These are phyloP conservation scores for Chloroclystis v-ata DNA, from an alignment of 2,888 invertebrate species.

Conservation along the genomic window DNA sequence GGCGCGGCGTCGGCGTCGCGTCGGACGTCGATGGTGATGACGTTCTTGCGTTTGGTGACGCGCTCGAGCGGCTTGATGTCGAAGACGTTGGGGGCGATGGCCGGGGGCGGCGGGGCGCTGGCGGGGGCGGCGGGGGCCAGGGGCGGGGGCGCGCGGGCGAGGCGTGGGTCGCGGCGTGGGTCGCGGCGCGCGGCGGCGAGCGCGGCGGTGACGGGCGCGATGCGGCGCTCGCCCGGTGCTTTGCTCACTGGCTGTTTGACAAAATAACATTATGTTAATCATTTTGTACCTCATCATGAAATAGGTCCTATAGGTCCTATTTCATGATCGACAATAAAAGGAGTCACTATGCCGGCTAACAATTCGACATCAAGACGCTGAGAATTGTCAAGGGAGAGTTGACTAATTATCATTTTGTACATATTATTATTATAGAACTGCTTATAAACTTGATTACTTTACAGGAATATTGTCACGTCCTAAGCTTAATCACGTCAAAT, in stretches of 20 bases:
- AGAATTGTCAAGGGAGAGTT: too few species aligned
- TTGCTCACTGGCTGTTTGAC: constrained; percentile 51
- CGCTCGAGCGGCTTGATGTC: constrained; percentile 70
- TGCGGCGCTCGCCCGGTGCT: constrained; percentile 41
- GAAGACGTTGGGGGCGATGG: constrained; percentile 65
- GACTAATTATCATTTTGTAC: too few species aligned
- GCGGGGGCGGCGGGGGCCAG: constrained; percentile 39
- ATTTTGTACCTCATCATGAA: too few species aligned
- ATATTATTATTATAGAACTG: too few species aligned
- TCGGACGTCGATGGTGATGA: constrained; percentile 67
- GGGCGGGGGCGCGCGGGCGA: constrained; percentile 26
- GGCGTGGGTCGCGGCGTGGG: constrained; percentile 37
- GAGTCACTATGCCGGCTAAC: too few species aligned
- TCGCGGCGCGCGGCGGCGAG: constrained; percentile 53
- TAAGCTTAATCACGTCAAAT: too few species aligned
- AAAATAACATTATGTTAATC: neutral
- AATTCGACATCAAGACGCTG: too few species aligned
- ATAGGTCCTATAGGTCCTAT: too few species aligned
- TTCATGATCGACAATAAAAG: too few species aligned
- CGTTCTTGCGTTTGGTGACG: constrained; percentile 64
- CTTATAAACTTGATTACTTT: too few species aligned
- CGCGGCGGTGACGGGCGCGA: constrained; percentile 58
- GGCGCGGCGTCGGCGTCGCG: constrained; percentile 36
- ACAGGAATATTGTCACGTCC: too few species aligned
- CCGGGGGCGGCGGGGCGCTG: constrained; percentile 23